A percentile compares a stretch with the other conserved stretches of the same genome.
These are phyloP conservation scores for Dendrolimus kikuchii DNA, from an alignment of 1,140 invertebrate genomes.

Conservation along the genomic window DNA sequence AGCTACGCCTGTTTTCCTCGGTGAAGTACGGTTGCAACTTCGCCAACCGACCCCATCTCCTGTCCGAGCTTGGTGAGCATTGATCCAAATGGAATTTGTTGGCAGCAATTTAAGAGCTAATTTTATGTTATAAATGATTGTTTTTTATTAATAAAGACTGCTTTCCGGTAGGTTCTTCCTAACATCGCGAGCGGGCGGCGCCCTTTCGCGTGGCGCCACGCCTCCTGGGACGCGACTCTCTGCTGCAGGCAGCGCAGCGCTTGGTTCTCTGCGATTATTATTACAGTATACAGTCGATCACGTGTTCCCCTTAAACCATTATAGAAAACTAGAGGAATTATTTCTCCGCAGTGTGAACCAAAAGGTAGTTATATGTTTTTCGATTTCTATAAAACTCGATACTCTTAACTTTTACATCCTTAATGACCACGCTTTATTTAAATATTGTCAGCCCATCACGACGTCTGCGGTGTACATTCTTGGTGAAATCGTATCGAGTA, in stretches of 20 bases:
- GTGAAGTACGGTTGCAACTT: constrained; percentile 87
- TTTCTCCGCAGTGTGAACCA: constrained; percentile 82
- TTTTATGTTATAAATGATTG: background rate
- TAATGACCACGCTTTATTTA: constrained; percentile 7
- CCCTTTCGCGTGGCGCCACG: constrained; percentile 76
- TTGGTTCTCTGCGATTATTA: constrained; percentile 88
- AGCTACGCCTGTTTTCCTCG: constrained; percentile 81
- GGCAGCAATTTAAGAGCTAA: background rate
- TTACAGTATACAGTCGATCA: constrained; percentile 91
- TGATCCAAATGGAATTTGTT: background rate
- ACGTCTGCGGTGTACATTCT: constrained; percentile 89
- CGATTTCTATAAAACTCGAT: background rate
- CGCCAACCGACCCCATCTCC: constrained; percentile 71
- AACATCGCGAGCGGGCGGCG: constrained; percentile 79
- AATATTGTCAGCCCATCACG: constrained; percentile 80
- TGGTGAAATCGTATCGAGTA: constrained; percentile 88
- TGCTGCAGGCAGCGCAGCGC: constrained; percentile 72
- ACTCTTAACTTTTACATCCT: background rate
- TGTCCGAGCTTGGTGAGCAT: constrained; percentile 48
- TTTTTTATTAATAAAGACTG: background rate
- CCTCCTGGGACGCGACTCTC: constrained; percentile 79
- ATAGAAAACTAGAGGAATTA: constrained; percentile 82
- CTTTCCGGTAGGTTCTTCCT: constrained; percentile 82
- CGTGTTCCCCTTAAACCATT: constrained; percentile 87
- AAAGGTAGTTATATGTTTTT: constrained; percentile 62